A percentile compares a stretch with the other conserved stretches of the same genome.
These are phyloP conservation scores for Gracilinanus agilis DNA, from an alignment of 2,113 vertebrate genomes.

Conservation along the genomic window DNA sequence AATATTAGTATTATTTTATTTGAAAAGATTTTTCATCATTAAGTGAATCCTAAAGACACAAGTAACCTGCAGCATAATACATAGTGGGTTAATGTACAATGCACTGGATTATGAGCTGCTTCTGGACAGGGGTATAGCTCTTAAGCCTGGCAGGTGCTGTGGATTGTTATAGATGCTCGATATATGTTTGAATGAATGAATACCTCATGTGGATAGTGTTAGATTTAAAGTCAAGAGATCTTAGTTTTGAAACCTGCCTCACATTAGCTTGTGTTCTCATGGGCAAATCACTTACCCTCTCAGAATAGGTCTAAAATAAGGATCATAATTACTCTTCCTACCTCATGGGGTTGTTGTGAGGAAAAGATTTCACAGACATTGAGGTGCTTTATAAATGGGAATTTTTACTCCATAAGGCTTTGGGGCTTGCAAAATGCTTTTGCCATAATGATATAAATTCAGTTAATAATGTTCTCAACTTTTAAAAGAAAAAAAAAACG, in stretches of 20 bases:
- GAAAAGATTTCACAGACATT: neutral
- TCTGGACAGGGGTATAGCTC: neutral
- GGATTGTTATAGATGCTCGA: neutral
- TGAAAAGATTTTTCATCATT: conserved; percentile 12
- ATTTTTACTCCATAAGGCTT: neutral
- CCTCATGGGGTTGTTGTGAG: neutral
- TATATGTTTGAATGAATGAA: neutral
- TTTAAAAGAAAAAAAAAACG: neutral
- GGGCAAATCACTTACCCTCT: neutral
- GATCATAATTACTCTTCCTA: neutral
- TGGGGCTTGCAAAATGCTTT: neutral
- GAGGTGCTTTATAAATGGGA: neutral
- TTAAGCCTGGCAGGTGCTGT: neutral
- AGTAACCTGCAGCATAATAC: neutral
- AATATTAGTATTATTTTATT: conserved; percentile 62
- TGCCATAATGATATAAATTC: neutral
- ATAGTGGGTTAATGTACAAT: neutral
- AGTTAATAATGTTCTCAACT: neutral
- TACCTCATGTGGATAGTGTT: neutral
- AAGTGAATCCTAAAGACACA: neutral
- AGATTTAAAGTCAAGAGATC: neutral
- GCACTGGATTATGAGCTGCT: neutral
- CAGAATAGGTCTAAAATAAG: neutral
- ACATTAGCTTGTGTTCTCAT: neutral
- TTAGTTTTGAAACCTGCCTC: neutral